Percentiles rank a stretch among this genome's conserved stretches.
Evolutionary conservation across 2,113 vertebrate genomes (phyloP).

Genomic region (Athene cunicularia): DNA sequence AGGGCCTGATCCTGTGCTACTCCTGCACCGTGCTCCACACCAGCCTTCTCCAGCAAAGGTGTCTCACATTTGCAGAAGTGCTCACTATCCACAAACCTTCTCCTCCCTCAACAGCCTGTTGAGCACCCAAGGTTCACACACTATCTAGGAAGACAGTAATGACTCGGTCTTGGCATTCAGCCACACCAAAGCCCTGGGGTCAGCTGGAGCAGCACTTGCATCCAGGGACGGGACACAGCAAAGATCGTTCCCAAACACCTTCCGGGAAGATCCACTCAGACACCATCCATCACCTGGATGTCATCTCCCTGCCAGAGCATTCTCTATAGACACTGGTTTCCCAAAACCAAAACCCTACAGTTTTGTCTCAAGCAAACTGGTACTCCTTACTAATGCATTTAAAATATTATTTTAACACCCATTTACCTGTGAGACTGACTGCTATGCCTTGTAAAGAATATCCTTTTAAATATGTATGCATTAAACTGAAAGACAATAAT

Average conservation of each 20-base stretch:
- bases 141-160: not conserved
- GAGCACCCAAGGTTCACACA: not conserved
- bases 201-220: not conserved
- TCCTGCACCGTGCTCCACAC: not conserved
- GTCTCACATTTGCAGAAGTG: accelerated
- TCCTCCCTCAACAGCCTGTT: not conserved
- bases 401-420: not conserved
- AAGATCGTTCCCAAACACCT: not conserved
- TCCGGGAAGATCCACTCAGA: not conserved
- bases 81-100: accelerated
- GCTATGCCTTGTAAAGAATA: not conserved
- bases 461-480: not conserved
- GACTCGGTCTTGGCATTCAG: accelerated
- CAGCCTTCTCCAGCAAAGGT: not conserved
- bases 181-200: not conserved
- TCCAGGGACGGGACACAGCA: not conserved
- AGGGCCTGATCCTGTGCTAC: not conserved
- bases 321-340: not conserved
- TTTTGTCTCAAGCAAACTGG: not conserved
- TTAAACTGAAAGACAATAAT: not conserved
- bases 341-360: not conserved
- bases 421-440: not conserved
- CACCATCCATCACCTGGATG: not conserved
- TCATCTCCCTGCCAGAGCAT: not conserved
- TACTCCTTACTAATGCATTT: not conserved